phyloP scores from a whole-genome alignment of 2,888 invertebrate species.

The Synanthedon vespiformis region DNA sequence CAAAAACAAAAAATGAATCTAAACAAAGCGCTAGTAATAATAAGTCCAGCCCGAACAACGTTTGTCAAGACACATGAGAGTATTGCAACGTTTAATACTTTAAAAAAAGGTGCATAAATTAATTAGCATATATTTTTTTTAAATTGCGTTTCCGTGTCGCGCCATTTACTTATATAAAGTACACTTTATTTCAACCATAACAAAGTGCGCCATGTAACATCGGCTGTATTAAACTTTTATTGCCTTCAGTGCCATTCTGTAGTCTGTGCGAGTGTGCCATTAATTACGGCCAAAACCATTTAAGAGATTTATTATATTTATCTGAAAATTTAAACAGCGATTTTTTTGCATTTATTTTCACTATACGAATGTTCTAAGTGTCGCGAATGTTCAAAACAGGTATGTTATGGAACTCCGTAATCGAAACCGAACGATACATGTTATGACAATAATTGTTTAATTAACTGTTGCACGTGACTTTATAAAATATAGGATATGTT shows the following conservation, averaged over 20 bases:
- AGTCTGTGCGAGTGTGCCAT: conserved; percentile 48
- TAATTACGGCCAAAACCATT: conserved; percentile 58
- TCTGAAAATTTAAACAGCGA: conserved; percentile 36
- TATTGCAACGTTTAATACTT: no score
- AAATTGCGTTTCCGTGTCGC: conserved; percentile 35
- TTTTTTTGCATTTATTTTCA: conserved; percentile 23
- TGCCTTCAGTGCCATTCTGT: conserved; percentile 49
- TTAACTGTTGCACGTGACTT: no score
- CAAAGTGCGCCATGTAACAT: conserved; percentile 43
- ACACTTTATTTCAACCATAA: conserved; percentile 33
- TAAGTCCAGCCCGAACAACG: no score
- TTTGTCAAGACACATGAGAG: no score
- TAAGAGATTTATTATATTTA: conserved; percentile 57
- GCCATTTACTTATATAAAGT: conserved; percentile 13
- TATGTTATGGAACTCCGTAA: no score
- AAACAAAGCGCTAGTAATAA: no score
- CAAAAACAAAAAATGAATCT: no score
- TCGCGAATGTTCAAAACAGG: neutral
- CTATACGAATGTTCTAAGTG: conserved; percentile 3
- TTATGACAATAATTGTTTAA: no score
- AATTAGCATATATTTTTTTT: conserved; percentile 26
- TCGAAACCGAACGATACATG: no score
- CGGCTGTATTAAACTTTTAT: conserved; percentile 57
- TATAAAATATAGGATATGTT: no score
- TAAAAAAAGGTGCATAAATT: conserved; percentile 6